Evolutionary conservation across 2,888 invertebrate genomes (phyloP).

Genomic region (Hydrotaea cyrtoneurina): DNA sequence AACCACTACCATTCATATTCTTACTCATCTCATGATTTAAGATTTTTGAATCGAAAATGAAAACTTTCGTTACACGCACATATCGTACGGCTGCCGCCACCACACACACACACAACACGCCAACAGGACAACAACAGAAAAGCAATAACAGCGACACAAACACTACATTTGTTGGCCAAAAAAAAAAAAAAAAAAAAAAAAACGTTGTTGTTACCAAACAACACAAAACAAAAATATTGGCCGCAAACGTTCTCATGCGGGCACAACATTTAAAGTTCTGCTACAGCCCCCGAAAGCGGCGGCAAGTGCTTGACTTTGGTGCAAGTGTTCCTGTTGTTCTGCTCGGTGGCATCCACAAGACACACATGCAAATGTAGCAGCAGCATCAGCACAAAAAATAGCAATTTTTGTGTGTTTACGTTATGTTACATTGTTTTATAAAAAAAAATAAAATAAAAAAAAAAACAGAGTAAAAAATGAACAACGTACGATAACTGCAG

Average conservation of each 20-base stretch:
- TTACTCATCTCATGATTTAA: conserved; percentile 59
- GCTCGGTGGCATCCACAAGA: not conserved
- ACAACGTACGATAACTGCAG: not conserved
- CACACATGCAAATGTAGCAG: conserved; percentile 9
- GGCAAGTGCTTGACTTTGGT: conserved; percentile 22
- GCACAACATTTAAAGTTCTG: not conserved
- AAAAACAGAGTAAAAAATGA: conserved; percentile 6
- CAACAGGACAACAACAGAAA: not conserved
- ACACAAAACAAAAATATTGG: not conserved
- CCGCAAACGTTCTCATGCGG: not conserved
- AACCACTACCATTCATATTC: conserved; percentile 49
- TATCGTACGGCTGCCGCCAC: not conserved
- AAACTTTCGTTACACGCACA: conserved; percentile 19
- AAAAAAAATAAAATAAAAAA: conserved; percentile 5
- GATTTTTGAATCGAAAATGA: conserved; percentile 18
- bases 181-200: not conserved
- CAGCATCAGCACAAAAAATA: conserved; percentile 36
- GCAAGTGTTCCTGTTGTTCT: conserved; percentile 22
- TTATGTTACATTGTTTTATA: conserved; percentile 34
- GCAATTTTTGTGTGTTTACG: conserved; percentile 23
- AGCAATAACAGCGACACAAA: conserved; percentile 16
- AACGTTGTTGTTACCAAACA: not conserved
- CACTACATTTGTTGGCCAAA: not conserved
- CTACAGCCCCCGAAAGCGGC: not conserved
- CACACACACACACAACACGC: conserved; percentile 11